These are phyloP conservation scores for Pachypanchax playfairii DNA, from an alignment of 2,113 vertebrate species.

Conservation along the genomic window DNA sequence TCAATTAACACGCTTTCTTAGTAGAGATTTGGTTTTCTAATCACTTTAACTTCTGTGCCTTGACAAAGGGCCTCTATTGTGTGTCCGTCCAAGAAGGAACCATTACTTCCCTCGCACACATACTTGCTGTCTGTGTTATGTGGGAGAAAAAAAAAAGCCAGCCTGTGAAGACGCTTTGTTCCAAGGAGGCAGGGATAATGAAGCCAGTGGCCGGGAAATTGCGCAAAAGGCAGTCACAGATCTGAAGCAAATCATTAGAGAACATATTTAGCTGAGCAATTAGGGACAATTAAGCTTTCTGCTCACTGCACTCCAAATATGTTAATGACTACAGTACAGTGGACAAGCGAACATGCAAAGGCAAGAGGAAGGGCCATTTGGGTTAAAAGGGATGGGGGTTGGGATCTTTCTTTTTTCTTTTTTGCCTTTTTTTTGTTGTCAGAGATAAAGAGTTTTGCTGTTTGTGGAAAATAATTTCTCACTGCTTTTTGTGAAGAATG, in stretches of 20 bases:
- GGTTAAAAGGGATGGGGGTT: slow-evolving; percentile 77
- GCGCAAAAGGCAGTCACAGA: slow-evolving; percentile 85
- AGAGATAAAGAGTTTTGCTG: slow-evolving; percentile 45
- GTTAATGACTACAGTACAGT: slow-evolving; percentile 84
- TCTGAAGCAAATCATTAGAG: slow-evolving; percentile 85
- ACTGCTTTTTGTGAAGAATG: slow-evolving; percentile 32
- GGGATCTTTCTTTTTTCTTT: slow-evolving; percentile 36
- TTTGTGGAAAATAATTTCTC: slow-evolving; percentile 64
- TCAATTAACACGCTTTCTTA: slow-evolving; percentile 84
- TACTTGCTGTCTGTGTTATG: slow-evolving; percentile 75
- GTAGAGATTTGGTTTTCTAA: slow-evolving; percentile 84
- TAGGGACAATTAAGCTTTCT: slow-evolving; percentile 93
- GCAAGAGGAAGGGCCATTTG: slow-evolving; percentile 79
- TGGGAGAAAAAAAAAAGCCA: slow-evolving; percentile 51
- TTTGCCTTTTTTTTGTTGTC: slow-evolving; percentile 30
- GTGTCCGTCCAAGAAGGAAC: slow-evolving; percentile 68
- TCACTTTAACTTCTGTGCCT: slow-evolving; percentile 80
- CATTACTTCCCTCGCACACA: slow-evolving; percentile 75
- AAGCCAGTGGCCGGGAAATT: slow-evolving; percentile 87
- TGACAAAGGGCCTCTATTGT: slow-evolving; percentile 82
- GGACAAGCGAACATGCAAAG: slow-evolving; percentile 80
- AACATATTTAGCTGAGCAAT: slow-evolving; percentile 90
- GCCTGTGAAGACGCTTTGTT: slow-evolving; percentile 86
- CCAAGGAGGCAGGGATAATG: slow-evolving; percentile 83
- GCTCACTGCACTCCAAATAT: slow-evolving; percentile 88